Conservation (phyloP, 2,113 vertebrate species). For the Apodemus sylvaticus region DNA sequence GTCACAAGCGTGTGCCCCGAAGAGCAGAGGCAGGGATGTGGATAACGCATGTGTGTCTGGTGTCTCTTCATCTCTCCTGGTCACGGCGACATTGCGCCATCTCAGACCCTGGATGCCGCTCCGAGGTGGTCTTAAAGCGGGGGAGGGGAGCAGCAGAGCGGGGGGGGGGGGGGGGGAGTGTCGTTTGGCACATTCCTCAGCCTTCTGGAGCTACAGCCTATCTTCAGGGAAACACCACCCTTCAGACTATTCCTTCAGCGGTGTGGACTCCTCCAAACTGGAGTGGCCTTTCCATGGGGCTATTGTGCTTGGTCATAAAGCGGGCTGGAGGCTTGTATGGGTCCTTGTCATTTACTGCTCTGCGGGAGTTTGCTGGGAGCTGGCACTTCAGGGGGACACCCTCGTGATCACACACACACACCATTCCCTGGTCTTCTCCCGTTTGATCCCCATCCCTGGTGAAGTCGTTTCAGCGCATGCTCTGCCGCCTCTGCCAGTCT, state of each 20-base stretch:
- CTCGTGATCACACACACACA: neutral
- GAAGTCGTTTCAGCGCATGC: neutral
- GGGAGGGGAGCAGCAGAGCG: too few species aligned
- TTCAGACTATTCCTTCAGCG: neutral
- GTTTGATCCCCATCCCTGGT: neutral
- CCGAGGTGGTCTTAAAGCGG: rapidly evolving
- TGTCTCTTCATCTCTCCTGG: neutral
- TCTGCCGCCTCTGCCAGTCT: neutral
- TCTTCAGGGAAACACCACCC: neutral
- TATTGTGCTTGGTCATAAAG: neutral
- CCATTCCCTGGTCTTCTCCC: neutral
- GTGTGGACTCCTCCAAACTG: rapidly evolving
- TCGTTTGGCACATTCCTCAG: neutral
- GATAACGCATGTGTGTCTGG: rapidly evolving
- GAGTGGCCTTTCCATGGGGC: neutral
- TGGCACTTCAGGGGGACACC: neutral
- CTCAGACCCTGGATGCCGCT: neutral
- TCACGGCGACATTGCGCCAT: neutral
- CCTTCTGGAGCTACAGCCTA: neutral
- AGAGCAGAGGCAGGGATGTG: neutral
- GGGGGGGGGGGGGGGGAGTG: too few species aligned
- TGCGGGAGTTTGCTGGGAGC: neutral
- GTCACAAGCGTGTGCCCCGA: neutral
- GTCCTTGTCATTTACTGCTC: neutral
- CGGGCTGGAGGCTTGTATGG: neutral